Evolutionary conservation across 2,888 invertebrate genomes (phyloP).

Genomic region (Lucinisca nassula): DNA sequence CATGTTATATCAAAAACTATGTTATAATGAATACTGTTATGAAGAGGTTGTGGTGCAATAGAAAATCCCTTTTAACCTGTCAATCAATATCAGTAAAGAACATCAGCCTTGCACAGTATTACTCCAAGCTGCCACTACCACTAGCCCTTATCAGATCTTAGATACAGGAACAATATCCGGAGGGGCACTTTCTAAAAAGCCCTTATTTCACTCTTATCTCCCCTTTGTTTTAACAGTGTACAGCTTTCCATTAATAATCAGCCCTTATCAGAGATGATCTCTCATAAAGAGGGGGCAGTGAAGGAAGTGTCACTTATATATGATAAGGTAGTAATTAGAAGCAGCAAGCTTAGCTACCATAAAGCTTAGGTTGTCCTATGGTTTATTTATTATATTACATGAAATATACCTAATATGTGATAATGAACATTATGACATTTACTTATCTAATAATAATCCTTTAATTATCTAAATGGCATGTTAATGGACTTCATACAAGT

Average conservation of each 20-base stretch:
- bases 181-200: not conserved
- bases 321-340: not conserved
- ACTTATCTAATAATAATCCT: not conserved
- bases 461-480: no score
- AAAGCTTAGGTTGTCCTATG: not conserved
- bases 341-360: not conserved
- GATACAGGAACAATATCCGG: not conserved
- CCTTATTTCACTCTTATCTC: not conserved
- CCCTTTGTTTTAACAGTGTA: slow-evolving; percentile 1
- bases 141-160: not conserved
- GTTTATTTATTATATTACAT: not conserved
- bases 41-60: no score
- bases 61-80: no score
- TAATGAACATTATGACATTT: slow-evolving; percentile 5
- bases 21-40: no score
- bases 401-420: no score
- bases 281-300: not conserved
- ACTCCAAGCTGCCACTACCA: not conserved
- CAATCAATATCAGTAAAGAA: no score
- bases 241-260: slow-evolving; percentile 3
- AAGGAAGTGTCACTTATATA: not conserved
- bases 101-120: no score
- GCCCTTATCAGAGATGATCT: not conserved
- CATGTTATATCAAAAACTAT: no score
- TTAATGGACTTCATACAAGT: not conserved